Evolutionary conservation across 2,797 vertebrate species (phyloP).

Genomic region (Chelidonichthys spinosus): DNA sequence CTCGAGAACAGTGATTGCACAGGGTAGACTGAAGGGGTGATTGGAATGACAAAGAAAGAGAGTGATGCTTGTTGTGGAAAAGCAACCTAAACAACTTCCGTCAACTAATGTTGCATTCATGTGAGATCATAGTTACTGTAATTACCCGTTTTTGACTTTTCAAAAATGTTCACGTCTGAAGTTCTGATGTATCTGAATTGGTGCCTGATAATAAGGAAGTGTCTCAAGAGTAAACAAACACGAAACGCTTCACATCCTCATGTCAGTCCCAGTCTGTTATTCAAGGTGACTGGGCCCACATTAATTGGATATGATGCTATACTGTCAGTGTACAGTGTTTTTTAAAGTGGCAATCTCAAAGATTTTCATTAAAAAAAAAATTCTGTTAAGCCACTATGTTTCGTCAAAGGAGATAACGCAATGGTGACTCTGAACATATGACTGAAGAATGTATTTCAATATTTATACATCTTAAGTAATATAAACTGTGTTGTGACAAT

Average conservation of each 20-base stretch:
- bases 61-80: neutral
- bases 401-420: too few species aligned
- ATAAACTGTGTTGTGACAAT: neutral
- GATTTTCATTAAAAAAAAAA: too few species aligned
- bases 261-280: neutral
- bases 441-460: neutral
- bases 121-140: neutral
- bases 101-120: neutral
- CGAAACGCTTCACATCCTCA: neutral
- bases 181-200: neutral
- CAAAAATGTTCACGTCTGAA: neutral
- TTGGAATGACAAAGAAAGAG: neutral
- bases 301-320: neutral
- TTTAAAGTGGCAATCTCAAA: neutral
- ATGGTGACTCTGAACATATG: neutral
- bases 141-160: neutral
- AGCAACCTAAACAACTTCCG: neutral
- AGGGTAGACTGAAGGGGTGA: neutral
- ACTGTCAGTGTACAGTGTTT: neutral
- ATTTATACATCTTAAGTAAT: neutral
- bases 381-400: neutral
- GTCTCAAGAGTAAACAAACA: neutral
- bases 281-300: neutral
- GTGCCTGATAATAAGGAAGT: neutral
- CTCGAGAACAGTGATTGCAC: neutral